Evolutionary conservation across 2,888 invertebrate species (phyloP).

Genomic region (Plebejus melissa): DNA sequence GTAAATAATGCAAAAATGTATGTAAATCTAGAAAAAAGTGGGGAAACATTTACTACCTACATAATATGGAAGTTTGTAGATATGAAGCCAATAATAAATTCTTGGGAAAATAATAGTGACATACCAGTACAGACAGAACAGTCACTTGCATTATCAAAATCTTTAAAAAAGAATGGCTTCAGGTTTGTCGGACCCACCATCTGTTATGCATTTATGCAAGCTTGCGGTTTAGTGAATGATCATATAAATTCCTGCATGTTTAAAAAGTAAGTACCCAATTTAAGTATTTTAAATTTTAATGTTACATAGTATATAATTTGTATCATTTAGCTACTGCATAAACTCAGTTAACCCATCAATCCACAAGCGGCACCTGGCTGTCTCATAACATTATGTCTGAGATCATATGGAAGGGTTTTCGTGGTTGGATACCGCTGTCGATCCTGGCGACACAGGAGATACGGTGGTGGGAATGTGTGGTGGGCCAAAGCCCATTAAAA

Average conservation of each 20-base stretch:
- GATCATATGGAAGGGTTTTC: no score
- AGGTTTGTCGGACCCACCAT: slow-evolving; percentile 63
- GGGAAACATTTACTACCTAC: slow-evolving; percentile 56
- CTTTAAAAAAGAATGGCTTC: slow-evolving; percentile 58
- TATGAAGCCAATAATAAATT: slow-evolving; percentile 52
- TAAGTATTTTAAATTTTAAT: no score
- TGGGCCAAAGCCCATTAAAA: no score
- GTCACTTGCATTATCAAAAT: slow-evolving; percentile 54
- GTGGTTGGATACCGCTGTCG: no score
- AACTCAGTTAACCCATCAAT: no score
- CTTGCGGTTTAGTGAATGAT: slow-evolving; percentile 67
- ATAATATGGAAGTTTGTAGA: slow-evolving; percentile 63
- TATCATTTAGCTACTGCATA: no score
- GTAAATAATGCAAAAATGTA: slow-evolving; percentile 61
- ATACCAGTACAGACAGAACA: slow-evolving; percentile 51
- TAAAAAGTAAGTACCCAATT: not conserved
- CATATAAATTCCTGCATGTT: slow-evolving; percentile 50
- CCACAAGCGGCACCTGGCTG: no score
- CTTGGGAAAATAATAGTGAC: slow-evolving; percentile 49
- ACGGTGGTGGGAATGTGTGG: no score
- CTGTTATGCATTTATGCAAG: slow-evolving; percentile 73
- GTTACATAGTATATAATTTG: no score
- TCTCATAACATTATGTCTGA: no score
- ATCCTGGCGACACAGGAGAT: no score
- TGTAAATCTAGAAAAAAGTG: slow-evolving; percentile 52